Evolutionary conservation across 2,888 invertebrate genomes (phyloP), one percentile per base, ranked within the genome.

Genomic region (Chironomus riparius): DNA sequence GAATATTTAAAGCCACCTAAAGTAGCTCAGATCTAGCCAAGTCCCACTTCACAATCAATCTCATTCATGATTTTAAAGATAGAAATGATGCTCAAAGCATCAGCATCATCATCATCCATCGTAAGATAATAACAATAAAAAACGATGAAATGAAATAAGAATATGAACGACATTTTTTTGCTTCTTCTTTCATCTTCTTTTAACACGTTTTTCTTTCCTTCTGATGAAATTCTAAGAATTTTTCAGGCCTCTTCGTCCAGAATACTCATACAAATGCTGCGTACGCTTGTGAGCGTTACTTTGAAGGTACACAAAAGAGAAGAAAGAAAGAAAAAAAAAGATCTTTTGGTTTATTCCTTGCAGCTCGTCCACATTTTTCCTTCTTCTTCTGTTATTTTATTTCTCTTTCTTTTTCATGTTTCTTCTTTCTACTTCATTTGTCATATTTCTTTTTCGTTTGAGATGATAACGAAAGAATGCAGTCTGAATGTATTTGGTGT

Each of bases 221-320:
- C 38, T 68, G 74, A 68, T 61, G 48, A 71, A 74, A 74, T 74
- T 74, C 74, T 74, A 74, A 74, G 74, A 74, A 74, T 74, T 74
- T 61, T 68, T 68, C 48, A 62, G 56, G 18, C 56, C 56, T 56
- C 48, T 47, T 74, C 38, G 47, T 47, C 70, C 24, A 28, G 15
- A 13, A 24, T 21, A 24, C 21, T 65, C 56, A 56, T 13, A 65
- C 22, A 21, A 65, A 24, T 24, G 21, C 38, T 38, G 38, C 38
- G 10, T 65, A 22, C 56, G 18, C 28, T 71, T n/a, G 71, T 50
- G 47, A 18, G 48, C 24, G 48, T 70, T 48, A n/a, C 68, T 24
- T 7, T 22, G 21, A 71, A 50, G 50, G 47, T 21, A 22, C 38
- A 71, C 18, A 13, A 48, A 70, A 47, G 47, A 13, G 47, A 47